Evolutionary conservation across 1,140 invertebrate genomes (phyloP).

Genomic region (Alviniconcha marisindica): DNA sequence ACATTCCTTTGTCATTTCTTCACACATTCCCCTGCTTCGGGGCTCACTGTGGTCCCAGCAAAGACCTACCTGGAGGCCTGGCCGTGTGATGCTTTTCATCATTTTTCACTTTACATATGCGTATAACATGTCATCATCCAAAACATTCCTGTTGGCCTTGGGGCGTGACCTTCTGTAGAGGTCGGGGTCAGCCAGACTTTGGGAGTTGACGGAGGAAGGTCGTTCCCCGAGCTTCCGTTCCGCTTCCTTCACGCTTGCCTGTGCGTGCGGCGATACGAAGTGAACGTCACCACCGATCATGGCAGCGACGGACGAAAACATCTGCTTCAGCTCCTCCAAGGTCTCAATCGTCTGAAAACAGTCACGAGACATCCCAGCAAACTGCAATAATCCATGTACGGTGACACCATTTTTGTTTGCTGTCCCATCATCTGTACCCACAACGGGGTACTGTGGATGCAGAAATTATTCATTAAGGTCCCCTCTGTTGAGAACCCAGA

Average conservation of each 20-base stretch:
- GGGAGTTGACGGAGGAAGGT: constrained; percentile 64
- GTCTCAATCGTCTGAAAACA: constrained; percentile 58
- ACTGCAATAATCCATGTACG: too few species aligned
- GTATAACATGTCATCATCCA: constrained; percentile 52
- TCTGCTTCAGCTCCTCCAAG: constrained; percentile 65
- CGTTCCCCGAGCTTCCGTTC: constrained; percentile 37
- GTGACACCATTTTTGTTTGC: too few species aligned
- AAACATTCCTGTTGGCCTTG: constrained; percentile 39
- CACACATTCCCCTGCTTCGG: too few species aligned
- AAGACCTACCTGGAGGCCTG: too few species aligned
- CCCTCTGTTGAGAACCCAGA: too few species aligned
- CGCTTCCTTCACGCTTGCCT: constrained; percentile 38
- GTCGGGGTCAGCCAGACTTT: constrained; percentile 61
- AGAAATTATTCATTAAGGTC: too few species aligned
- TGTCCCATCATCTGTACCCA: too few species aligned
- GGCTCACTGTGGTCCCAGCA: too few species aligned
- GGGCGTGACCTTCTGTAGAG: constrained; percentile 39
- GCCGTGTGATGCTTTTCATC: too few species aligned
- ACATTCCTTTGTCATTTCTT: too few species aligned
- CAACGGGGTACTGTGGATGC: too few species aligned
- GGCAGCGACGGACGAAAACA: constrained; percentile 57
- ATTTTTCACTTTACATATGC: constrained; percentile 18
- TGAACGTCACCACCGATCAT: constrained; percentile 58
- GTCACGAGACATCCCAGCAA: too few species aligned
- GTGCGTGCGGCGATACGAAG: constrained; percentile 44